A percentile compares a stretch with the other conserved stretches of the same genome.
phyloP scores from a whole-genome alignment of 2,888 invertebrate genomes.

The Nasonia oneida region DNA sequence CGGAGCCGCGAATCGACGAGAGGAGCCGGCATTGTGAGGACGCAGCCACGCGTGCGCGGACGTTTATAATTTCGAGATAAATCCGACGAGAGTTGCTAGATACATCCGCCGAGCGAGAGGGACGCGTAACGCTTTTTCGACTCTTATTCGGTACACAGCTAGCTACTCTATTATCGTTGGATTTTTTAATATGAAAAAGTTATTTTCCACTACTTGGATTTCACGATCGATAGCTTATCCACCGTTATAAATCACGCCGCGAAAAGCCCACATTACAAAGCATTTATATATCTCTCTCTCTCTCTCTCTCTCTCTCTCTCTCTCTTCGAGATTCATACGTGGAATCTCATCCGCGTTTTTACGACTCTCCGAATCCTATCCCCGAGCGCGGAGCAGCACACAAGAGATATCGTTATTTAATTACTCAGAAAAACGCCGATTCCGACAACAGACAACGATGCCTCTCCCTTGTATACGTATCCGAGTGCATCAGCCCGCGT shows the following conservation, averaged over 20 bases:
- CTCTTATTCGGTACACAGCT: too few relatives aligned
- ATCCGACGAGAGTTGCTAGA: neutral
- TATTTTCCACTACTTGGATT: neutral
- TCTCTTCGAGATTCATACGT: neutral
- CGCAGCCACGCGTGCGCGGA: neutral
- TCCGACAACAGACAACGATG: constrained; percentile 4
- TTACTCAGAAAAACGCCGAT: constrained; percentile 30
- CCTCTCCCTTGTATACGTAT: neutral
- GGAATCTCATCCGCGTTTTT: constrained; percentile 14
- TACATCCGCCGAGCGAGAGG: neutral
- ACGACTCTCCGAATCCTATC: constrained; percentile 12
- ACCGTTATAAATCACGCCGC: neutral
- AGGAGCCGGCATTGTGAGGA: neutral
- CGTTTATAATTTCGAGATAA: constrained; percentile 23
- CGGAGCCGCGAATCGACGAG: constrained; percentile 16
- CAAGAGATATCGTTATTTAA: constrained; percentile 33
- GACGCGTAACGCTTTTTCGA: neutral
- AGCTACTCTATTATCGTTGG: neutral
- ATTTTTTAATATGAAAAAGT: neutral
- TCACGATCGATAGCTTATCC: neutral
- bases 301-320: too few relatives aligned
- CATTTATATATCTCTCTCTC: neutral
- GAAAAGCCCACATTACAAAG: constrained; percentile 5
- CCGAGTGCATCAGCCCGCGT: neutral
- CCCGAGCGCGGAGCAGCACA: neutral